Evolutionary conservation across 2,888 invertebrate species (phyloP).

Genomic region (Tortrix viridana): DNA sequence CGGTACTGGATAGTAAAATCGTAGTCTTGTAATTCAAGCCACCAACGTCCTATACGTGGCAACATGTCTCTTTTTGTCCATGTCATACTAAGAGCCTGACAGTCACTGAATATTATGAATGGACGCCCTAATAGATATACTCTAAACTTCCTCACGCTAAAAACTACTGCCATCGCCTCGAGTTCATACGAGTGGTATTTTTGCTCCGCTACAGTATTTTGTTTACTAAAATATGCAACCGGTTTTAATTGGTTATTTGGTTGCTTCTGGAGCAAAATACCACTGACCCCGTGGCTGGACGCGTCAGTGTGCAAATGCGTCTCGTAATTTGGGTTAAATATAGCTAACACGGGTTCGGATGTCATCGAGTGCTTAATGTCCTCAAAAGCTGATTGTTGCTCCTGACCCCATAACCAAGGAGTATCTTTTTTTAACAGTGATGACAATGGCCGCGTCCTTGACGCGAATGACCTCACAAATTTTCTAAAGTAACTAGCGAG

Average conservation of each 20-base stretch:
- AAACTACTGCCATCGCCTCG: conserved; percentile 36
- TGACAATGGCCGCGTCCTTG: conserved; percentile 40
- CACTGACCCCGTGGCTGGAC: not conserved
- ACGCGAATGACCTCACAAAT: conserved; percentile 42
- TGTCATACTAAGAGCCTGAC: not conserved
- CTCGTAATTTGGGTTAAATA: conserved; percentile 11
- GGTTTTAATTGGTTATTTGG: conserved; percentile 1
- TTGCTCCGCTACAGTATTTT: conserved; percentile 19
- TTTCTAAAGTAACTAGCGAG: conserved; percentile 43
- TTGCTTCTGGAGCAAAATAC: not conserved
- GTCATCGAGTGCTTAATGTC: conserved; percentile 7
- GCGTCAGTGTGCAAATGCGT: conserved; percentile 21
- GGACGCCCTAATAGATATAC: conserved; percentile 3
- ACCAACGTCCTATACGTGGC: conserved; percentile 39
- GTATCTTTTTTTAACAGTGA: conserved; percentile 40
- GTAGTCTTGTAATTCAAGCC: conserved; percentile 32
- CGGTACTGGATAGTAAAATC: conserved; percentile 24
- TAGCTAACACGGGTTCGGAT: conserved; percentile 6
- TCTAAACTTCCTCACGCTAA: conserved; percentile 37
- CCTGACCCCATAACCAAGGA: conserved; percentile 37
- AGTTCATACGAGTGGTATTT: conserved; percentile 38
- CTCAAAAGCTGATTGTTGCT: conserved; percentile 34
- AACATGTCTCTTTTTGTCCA: conserved; percentile 33
- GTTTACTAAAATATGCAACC: too few relatives aligned
- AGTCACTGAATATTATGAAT: not conserved